Base-by-base conservation (phyloP, 2,113 vertebrate species). In the Dicerorhinus sumatrensis region DNA sequence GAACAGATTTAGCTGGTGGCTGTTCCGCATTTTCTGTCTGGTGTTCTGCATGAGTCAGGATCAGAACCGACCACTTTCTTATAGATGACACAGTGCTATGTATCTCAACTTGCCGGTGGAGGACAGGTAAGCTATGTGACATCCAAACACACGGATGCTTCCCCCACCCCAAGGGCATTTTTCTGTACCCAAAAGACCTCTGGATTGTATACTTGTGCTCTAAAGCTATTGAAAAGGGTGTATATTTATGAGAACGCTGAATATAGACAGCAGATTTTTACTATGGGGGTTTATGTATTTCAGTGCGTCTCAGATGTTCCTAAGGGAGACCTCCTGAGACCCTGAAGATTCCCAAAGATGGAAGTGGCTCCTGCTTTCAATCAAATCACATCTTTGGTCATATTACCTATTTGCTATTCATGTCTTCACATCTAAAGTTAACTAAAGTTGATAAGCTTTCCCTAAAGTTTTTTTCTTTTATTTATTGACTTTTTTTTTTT, bases 1-100 rank as follows among this genome's bases (percentile, higher is more conserved):
- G 98, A 96, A 87, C 87, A 89, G 97, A 86, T 85, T 93, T 90
- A 96, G 91, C 94, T 80, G 91, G 98, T 90, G 95, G 96, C 97
- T 83, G 42, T 84, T 92, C 97, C 72, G 77, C 54, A 42, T 96
- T 89, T 76, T 3, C 0, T 67, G 85, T 70, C 97, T 48, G 14
- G 72, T 31, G 80, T 95, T 91, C 89, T 93, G 48, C 75, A 17
- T 77, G 77, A 97, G 90, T 93, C 77, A 77, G 7, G 51, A 46
- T 39, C 46, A 36, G 25, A 86, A 27, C 69, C 79, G 5, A 1
- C 75, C 42, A 6, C 39, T 27, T 54, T 39, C 18, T n/a, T 7
- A 12, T 0, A 25, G 51, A 5, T 6, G 10, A 20, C 48, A 20
- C 42, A 33, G 39, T 1, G 27, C 56, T 5, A 0, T 14, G 51